Evolutionary conservation across 2,888 invertebrate genomes (phyloP).

Genomic region (Apamea crenata): DNA sequence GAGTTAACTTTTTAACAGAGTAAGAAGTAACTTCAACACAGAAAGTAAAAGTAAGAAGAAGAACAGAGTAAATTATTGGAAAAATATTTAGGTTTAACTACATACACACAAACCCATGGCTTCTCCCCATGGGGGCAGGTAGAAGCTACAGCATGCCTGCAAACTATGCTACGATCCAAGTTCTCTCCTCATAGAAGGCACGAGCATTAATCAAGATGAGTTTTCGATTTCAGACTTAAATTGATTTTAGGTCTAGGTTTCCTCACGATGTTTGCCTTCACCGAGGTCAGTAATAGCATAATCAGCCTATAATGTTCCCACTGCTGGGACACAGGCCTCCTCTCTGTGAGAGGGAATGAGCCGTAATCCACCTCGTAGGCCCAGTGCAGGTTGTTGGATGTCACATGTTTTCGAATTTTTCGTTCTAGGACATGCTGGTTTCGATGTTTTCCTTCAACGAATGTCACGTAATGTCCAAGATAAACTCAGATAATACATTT

Average conservation of each 20-base stretch:
- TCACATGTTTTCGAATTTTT: no score
- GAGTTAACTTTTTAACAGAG: no score
- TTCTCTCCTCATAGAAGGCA: not conserved
- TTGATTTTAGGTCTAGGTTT: not conserved
- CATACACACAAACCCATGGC: not conserved
- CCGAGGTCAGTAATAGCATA: no score
- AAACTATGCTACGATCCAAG: not conserved
- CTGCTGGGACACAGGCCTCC: no score
- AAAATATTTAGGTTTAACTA: not conserved
- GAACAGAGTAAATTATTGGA: not conserved
- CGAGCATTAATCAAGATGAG: not conserved
- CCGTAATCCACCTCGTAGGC: no score
- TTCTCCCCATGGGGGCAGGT: no score
- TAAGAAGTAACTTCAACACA: no score
- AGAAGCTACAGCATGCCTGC: not conserved
- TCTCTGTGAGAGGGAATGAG: no score
- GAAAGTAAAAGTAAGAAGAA: no score
- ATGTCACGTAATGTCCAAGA: not conserved
- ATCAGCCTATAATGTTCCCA: no score
- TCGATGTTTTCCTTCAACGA: not conserved
- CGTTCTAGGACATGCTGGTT: no score
- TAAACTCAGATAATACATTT: not conserved
- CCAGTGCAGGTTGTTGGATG: no score
- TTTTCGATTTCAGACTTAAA: not conserved
- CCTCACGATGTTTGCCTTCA: not conserved